Base-by-base conservation (phyloP, 2,888 invertebrate species). In the Parnassius apollo region DNA sequence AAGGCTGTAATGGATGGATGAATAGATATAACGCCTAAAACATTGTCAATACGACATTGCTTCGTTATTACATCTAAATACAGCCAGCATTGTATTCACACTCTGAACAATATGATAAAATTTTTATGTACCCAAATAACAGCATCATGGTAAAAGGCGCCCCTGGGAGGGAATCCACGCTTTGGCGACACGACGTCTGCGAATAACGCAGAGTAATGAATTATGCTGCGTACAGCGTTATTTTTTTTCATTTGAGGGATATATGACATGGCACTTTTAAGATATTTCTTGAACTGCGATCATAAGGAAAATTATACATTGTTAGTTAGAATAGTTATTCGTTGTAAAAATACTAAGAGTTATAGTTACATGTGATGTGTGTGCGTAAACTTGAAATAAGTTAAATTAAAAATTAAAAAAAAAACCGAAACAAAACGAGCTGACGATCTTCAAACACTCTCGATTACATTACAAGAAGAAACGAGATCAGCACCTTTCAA, bases 141-240 rank as follows among this genome's bases (percentile, higher is more conserved):
- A 50, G 60, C 49, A 48, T 59, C 58, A 45, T 63, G 62, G 59
- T 63, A 51, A 45, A 61, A 54, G 54, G 55, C 55, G 51, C 55
- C 62, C 59, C 62, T 9, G 60, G 55, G 62, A 62, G 59, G 25
- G 58, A 59, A 58, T 54, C 57, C 60, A 58, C 62, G 58, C 58
- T 55, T 25, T 44, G 62, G 62, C 62, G 62, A 55, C 62, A 59
- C 54, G 42, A 11, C 55, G 62, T 63, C 62, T 63, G 55, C 62
- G 12, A 59, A 55, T 50, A 35, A 18, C 42, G 42, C 54, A 65
- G 60, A 60, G 50, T 46, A 65, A 49, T 57, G 53, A 58, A 54
- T 35, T 44, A n/a, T 22, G 11, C 4, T 57, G 42, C 42, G 10
- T 13, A 25, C 22, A 51, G 2, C 25, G 25, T 11, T 51, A 2